Evolutionary conservation across 2,888 invertebrate genomes (phyloP).

Genomic region (Automeris io): DNA sequence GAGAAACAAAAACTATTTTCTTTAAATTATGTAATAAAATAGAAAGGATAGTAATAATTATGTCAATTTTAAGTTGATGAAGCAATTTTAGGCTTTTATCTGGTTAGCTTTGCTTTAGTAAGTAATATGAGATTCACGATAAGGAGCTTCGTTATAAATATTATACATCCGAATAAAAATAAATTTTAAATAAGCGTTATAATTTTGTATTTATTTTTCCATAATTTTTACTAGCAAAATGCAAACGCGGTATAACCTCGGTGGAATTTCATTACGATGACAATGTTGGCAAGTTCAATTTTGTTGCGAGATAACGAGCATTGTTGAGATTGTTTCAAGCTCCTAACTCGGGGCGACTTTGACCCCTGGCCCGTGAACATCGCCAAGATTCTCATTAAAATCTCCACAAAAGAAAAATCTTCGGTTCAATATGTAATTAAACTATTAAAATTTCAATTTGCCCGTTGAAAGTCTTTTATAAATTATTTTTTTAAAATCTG

Average conservation of each 20-base stretch:
- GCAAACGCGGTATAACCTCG: conserved; percentile 21
- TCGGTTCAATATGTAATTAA: conserved; percentile 29
- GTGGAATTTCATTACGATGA: conserved; percentile 69
- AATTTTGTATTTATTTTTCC: background rate
- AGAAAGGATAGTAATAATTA: no score
- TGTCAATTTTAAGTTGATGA: no score
- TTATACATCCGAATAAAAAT: no score
- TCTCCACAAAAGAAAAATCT: conserved; percentile 47
- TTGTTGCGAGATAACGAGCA: conserved; percentile 60
- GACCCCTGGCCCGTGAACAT: conserved; percentile 64
- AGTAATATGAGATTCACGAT: no score
- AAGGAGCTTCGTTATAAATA: no score
- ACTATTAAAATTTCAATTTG: background rate
- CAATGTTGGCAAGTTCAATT: conserved; percentile 64
- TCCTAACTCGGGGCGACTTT: conserved; percentile 59
- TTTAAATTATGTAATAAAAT: no score
- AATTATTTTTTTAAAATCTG: background rate
- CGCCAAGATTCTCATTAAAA: conserved; percentile 59
- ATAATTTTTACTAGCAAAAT: conserved; percentile 16
- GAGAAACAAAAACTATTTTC: no score
- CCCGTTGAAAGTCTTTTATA: background rate
- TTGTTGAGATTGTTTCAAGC: conserved; percentile 59
- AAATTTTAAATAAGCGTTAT: no score
- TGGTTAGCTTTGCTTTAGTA: no score
- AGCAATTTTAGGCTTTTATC: no score